These are phyloP conservation scores for Elysia chlorotica DNA, from an alignment of 1,140 invertebrate genomes.

Conservation along the genomic window DNA sequence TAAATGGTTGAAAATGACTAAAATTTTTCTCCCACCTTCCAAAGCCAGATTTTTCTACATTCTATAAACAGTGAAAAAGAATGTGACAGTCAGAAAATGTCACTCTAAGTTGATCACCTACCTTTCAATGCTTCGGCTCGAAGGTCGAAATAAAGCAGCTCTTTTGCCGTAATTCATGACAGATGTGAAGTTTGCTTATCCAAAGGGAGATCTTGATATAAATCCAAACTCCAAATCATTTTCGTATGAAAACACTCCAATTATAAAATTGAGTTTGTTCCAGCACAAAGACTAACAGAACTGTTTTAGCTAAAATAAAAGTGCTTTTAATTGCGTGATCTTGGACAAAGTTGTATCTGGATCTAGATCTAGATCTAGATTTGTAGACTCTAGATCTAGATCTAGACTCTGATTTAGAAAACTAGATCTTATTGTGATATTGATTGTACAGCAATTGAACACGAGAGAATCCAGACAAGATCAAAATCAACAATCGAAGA, in stretches of 20 bases:
- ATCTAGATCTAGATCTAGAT: background rate
- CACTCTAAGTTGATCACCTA: background rate
- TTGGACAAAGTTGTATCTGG: no score
- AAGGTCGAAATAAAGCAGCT: constrained; percentile 20
- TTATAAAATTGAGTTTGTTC: background rate
- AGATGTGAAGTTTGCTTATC: background rate
- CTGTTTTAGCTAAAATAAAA: background rate
- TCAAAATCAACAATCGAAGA: no score
- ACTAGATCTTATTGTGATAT: no score
- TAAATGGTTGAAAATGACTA: background rate
- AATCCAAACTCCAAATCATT: background rate
- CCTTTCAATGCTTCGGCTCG: constrained; percentile 25
- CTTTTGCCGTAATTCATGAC: constrained; percentile 26
- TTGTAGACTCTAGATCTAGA: background rate
- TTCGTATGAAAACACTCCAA: background rate
- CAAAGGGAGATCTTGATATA: constrained; percentile 6
- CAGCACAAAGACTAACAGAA: background rate
- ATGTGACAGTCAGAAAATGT: background rate
- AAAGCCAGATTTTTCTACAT: background rate
- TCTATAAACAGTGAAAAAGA: no score
- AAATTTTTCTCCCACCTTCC: background rate
- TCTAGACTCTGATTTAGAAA: background rate
- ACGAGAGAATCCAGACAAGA: no score
- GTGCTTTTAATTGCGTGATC: background rate
- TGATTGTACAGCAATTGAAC: no score